Conservation (phyloP, 2,113 vertebrate species). For the Carassius auratus region DNA sequence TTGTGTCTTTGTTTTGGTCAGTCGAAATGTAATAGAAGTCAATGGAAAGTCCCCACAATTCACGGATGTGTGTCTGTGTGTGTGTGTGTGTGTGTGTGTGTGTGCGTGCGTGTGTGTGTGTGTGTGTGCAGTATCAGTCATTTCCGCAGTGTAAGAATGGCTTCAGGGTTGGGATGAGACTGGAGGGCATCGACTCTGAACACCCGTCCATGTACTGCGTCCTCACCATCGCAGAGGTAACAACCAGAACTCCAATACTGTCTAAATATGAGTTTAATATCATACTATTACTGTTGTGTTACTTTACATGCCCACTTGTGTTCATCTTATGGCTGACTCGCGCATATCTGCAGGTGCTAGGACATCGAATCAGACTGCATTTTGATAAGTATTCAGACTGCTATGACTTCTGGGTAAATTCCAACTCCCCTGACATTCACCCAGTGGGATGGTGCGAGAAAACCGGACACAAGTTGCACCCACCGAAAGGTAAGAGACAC, state of each 20-base stretch:
- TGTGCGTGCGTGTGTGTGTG: background rate
- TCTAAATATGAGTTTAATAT: background rate
- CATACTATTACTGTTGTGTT: constrained; percentile 56
- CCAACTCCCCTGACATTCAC: constrained; percentile 91
- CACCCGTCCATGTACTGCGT: constrained; percentile 98
- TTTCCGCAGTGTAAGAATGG: constrained; percentile 67
- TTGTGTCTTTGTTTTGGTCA: no score
- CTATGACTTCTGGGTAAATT: constrained; percentile 98
- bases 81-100: background rate
- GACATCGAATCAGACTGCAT: constrained; percentile 92
- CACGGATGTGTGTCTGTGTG: background rate
- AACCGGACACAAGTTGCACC: constrained; percentile 92
- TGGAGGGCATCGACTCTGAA: constrained; percentile 95
- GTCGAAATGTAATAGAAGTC: no score
- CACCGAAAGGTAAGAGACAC: constrained; percentile 86
- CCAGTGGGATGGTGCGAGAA: constrained; percentile 93
- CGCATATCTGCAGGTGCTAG: constrained; percentile 81
- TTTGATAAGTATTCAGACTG: constrained; percentile 96
- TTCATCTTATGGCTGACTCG: background rate
- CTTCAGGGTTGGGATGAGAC: constrained; percentile 87
- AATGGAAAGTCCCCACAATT: no score
- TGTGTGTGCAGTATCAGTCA: constrained; percentile 61
- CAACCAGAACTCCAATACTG: background rate
- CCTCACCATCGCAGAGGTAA: constrained; percentile 91
- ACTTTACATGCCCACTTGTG: background rate